Evolutionary conservation across 2,888 invertebrate genomes (phyloP), one percentile per base, ranked within the genome.

Genomic region (Euproctis similis): DNA sequence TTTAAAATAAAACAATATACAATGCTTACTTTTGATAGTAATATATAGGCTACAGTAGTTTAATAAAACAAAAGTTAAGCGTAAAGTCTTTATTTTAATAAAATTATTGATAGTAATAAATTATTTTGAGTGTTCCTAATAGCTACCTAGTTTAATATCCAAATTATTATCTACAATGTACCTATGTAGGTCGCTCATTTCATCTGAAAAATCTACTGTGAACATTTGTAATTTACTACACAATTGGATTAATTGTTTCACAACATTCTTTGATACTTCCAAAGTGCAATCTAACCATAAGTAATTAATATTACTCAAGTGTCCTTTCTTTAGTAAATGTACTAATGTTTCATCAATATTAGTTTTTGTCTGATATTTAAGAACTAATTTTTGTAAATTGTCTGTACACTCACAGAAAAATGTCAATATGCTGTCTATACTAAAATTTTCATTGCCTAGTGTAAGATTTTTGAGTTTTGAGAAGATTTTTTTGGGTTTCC

Each of bases 271-370:
- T 0, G 84, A 76, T 8, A 85, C 73, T 37, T 72, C 75, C 26
- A 84, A 58, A 3, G 84, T 81, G 44, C 81, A 82, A 42, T 85
- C 85, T 42, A 85, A 59, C 82, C 84, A 84, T 28, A 85, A 52
- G 44, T 59, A 62, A 24, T 52, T 51, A 1, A 85, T 39, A 44
- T 72, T 69, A 26, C 50, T 71, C 18, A 85, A 63, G 53, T 60
- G 59, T 33, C 78, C 77, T 34, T 65, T 75, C 11, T 64, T 52
- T 39, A 84, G 43, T 36, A 82, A 59, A 46, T 67, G 52, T 30
- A 67, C 35, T 35, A 85, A 43, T 1, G 66, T 70, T 2, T 62
- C 57, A 31, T 78, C 80, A 30, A 81, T 59, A 36, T 66, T 69
- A n/a, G 61, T 63, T 45, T 73, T 82, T 0, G 69, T 69, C 45